Evolutionary conservation across 2,113 vertebrate species (phyloP).

Genomic region (Syngnathus typhle): DNA sequence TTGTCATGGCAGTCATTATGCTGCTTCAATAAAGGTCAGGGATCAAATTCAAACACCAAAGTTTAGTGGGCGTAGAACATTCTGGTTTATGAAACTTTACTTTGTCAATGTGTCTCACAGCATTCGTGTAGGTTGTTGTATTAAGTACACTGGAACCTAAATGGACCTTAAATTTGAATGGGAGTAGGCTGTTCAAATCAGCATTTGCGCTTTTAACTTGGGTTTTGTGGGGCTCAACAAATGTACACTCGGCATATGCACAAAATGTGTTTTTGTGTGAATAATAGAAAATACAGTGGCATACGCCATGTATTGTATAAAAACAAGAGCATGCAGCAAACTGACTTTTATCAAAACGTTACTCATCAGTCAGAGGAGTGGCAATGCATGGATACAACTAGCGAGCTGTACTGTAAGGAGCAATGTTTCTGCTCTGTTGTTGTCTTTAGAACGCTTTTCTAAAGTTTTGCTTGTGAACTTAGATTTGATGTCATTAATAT

Average conservation of each 20-base stretch:
- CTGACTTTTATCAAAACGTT: no score
- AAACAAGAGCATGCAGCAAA: no score
- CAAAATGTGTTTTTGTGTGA: no score
- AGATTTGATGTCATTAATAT: no score
- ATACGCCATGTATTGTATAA: no score
- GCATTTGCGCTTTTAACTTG: neutral
- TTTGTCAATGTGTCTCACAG: neutral
- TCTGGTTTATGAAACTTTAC: neutral
- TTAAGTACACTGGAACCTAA: neutral
- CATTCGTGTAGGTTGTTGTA: neutral
- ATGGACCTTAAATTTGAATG: neutral
- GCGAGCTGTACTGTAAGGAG: no score
- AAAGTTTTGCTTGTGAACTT: no score
- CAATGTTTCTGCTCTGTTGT: no score
- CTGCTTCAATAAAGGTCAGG: neutral
- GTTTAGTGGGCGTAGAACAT: neutral
- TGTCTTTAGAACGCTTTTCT: no score
- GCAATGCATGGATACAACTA: no score
- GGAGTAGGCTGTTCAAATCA: neutral
- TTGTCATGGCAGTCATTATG: neutral
- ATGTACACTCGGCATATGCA: neutral
- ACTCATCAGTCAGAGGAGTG: no score
- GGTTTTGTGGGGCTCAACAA: neutral
- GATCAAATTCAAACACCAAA: slow-evolving; percentile 3
- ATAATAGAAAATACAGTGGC: no score